Evolutionary conservation across 2,113 vertebrate species (phyloP).

Genomic region (Physeter macrocephalus): DNA sequence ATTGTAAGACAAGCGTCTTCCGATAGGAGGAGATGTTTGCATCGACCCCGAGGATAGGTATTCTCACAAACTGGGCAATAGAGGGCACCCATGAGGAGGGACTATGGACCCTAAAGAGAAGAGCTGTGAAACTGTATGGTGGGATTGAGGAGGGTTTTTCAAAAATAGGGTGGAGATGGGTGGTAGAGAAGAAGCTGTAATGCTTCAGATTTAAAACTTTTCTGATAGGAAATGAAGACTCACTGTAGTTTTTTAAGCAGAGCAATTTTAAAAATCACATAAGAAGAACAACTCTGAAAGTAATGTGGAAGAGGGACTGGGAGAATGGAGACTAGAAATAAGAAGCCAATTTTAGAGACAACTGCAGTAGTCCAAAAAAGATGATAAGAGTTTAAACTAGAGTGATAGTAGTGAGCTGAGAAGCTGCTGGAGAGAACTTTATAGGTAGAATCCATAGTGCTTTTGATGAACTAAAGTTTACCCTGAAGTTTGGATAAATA

Average conservation of each 20-base stretch:
- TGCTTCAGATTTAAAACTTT: not conserved
- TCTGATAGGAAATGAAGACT: not conserved
- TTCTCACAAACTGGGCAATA: not conserved
- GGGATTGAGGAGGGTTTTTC: not conserved
- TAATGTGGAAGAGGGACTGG: not conserved
- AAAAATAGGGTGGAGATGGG: not conserved
- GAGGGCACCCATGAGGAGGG: not conserved
- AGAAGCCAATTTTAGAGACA: not conserved
- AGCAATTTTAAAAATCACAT: not conserved
- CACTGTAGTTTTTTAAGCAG: not conserved
- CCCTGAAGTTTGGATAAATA: not conserved
- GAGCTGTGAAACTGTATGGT: not conserved
- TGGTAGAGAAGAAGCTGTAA: not conserved
- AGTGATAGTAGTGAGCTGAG: not conserved
- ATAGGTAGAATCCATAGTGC: not conserved
- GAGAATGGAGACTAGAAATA: not conserved
- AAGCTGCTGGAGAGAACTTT: not conserved
- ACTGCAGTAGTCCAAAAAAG: not conserved
- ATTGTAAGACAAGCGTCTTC: not conserved
- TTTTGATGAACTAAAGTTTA: not conserved
- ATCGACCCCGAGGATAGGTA: not conserved
- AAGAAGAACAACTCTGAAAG: not conserved
- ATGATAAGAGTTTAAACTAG: not conserved
- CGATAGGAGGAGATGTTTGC: not conserved
- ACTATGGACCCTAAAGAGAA: not conserved